phyloP scores from a whole-genome alignment of 37 sponge, comb jelly and placozoan genomes.

The Eunapius fragilis region DNA sequence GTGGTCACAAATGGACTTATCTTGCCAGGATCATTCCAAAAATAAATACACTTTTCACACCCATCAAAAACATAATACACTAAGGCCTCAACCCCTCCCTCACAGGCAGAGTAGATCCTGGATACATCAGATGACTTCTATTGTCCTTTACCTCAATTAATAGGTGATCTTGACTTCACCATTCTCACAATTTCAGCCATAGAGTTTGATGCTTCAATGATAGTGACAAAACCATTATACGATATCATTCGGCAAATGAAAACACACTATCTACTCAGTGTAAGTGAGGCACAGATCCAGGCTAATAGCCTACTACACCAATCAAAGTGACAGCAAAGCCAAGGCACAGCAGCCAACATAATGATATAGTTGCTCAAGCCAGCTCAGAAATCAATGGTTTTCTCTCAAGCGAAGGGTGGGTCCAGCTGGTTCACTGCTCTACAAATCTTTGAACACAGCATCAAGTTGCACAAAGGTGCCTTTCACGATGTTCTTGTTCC shows the following conservation, averaged over 20 bases:
- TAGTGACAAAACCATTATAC: not conserved
- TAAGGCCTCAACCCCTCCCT: too few species aligned
- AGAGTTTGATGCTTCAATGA: not conserved
- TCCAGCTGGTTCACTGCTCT: not conserved
- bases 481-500: conserved; percentile 11
- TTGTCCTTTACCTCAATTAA: too few species aligned
- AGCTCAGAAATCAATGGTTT: not conserved
- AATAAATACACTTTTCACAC: too few species aligned
- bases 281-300: not conserved
- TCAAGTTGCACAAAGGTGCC: conserved; percentile 13
- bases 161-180: too few species aligned
- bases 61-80: too few species aligned
- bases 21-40: too few species aligned
- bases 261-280: not conserved
- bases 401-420: not conserved
- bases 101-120: too few species aligned
- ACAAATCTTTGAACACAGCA: conserved; percentile 7
- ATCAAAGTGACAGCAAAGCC: not conserved
- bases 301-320: not conserved
- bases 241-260: not conserved
- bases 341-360: not conserved
- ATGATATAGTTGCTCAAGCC: not conserved
- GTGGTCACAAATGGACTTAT: too few species aligned
- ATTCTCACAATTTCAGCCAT: not conserved
- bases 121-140: too few species aligned